These are phyloP conservation scores for Drosophila ohnishii DNA, from an alignment of 1,140 invertebrate genomes.

Conservation along the genomic window DNA sequence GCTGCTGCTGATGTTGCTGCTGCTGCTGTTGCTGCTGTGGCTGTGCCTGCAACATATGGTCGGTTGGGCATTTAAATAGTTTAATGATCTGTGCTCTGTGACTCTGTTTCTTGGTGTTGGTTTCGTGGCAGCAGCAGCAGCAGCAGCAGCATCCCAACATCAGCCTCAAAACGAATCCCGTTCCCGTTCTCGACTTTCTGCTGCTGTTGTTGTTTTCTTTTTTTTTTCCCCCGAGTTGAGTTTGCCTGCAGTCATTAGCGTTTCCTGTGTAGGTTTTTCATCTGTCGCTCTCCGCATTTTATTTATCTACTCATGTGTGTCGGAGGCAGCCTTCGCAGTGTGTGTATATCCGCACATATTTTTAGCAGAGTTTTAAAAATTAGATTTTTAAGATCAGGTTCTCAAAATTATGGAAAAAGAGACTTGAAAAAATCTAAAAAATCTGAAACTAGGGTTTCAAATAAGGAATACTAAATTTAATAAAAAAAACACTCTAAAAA, in stretches of 20 bases:
- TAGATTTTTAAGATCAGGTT: conserved; percentile 19
- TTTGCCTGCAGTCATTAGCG: conserved; percentile 72
- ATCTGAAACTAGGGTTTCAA: too few relatives aligned
- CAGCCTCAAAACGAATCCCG: conserved; percentile 45
- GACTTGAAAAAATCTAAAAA: neutral
- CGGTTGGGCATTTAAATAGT: conserved; percentile 75
- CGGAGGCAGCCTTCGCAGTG: conserved; percentile 1
- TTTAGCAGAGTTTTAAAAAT: conserved; percentile 43
- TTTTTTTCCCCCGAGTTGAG: conserved; percentile 27
- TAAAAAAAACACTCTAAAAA: too few relatives aligned
- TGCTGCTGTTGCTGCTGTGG: conserved; percentile 23
- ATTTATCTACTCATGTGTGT: conserved; percentile 38
- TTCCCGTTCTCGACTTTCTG: conserved; percentile 46
- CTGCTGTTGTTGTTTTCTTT: conserved; percentile 12
- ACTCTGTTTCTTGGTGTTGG: conserved; percentile 17
- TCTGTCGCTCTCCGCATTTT: conserved; percentile 57
- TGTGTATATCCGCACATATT: conserved; percentile 49
- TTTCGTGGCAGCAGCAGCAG: conserved; percentile 28
- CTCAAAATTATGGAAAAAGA: too few relatives aligned
- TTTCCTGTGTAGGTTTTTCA: conserved; percentile 77
- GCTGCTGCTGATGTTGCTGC: conserved; percentile 7
- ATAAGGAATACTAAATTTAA: too few relatives aligned
- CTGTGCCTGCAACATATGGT: conserved; percentile 67
- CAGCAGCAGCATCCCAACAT: conserved; percentile 24
- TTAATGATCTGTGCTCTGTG: conserved; percentile 74